Percentiles rank a stretch among this genome's conserved stretches.
Evolutionary conservation across 2,888 invertebrate genomes (phyloP).

Genomic region (Euplexia lucipara): DNA sequence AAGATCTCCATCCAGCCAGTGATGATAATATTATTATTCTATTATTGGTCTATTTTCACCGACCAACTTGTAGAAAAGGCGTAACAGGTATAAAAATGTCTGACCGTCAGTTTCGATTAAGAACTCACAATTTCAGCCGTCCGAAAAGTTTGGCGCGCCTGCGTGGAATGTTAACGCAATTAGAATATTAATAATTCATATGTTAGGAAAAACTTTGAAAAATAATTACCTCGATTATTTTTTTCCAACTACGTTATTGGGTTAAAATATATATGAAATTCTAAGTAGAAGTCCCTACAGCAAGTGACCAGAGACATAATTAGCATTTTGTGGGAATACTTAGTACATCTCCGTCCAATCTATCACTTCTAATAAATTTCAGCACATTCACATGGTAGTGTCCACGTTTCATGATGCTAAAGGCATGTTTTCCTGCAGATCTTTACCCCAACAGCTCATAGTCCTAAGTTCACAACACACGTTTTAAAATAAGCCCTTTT

Average conservation of each 20-base stretch:
- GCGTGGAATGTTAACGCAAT: slow-evolving; percentile 22
- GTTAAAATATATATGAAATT: too few species aligned
- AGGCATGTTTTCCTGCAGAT: too few species aligned
- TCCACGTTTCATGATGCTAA: not conserved
- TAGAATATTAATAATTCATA: slow-evolving; percentile 14
- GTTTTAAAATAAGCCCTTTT: not conserved
- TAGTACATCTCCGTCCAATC: too few species aligned
- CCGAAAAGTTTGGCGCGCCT: slow-evolving; percentile 14
- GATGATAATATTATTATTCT: not conserved
- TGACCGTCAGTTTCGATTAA: slow-evolving; percentile 15
- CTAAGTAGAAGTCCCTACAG: too few species aligned
- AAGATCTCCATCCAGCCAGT: not conserved
- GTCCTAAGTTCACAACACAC: not conserved
- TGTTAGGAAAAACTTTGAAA: slow-evolving; percentile 20
- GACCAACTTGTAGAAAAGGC: not conserved
- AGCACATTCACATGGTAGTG: not conserved
- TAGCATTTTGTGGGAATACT: too few species aligned
- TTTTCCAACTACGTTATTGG: too few species aligned
- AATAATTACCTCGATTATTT: not conserved
- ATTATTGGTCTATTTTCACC: not conserved
- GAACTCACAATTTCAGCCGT: not conserved
- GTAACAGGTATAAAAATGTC: slow-evolving; percentile 18
- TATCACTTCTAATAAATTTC: too few species aligned
- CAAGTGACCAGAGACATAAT: too few species aligned
- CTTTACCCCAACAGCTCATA: not conserved